Percentiles rank a stretch among this genome's conserved stretches.
Evolutionary conservation across 2,888 invertebrate species (phyloP).

Genomic region (Agrochola lota): DNA sequence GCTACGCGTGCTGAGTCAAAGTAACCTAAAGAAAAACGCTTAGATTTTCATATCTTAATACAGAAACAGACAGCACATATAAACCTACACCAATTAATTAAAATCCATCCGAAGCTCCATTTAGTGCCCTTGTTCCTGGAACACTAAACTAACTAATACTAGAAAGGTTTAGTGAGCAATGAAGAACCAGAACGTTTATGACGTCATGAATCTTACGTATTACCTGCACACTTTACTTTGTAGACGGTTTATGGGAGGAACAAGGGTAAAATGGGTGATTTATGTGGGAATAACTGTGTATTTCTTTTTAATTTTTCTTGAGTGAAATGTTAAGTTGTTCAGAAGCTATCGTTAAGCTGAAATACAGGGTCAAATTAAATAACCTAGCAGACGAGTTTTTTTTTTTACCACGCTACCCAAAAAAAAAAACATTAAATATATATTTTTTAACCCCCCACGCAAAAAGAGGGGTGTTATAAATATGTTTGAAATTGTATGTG

Average conservation of each 20-base stretch:
- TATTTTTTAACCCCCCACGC: too few relatives aligned
- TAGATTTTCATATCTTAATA: not conserved
- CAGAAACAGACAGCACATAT: not conserved
- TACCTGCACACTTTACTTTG: constrained; percentile 57
- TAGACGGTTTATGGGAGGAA: constrained; percentile 20
- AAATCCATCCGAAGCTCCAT: constrained; percentile 41
- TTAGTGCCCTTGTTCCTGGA: constrained; percentile 40
- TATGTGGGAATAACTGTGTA: constrained; percentile 6
- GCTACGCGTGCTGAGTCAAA: too few relatives aligned
- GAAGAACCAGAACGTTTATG: constrained; percentile 58
- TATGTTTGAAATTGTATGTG: too few relatives aligned
- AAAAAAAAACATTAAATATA: too few relatives aligned
- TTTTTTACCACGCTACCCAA: too few relatives aligned
- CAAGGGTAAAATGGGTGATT: constrained; percentile 23
- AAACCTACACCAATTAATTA: constrained; percentile 53
- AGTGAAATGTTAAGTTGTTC: not conserved
- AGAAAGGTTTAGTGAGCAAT: constrained; percentile 57
- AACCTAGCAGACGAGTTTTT: too few relatives aligned
- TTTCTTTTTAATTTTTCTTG: not conserved
- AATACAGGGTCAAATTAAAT: too few relatives aligned
- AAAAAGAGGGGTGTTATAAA: too few relatives aligned
- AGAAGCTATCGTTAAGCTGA: too few relatives aligned
- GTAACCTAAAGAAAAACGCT: not conserved
- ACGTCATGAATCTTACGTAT: constrained; percentile 60
- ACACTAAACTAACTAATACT: constrained; percentile 52